Evolutionary conservation across 2,888 invertebrate species (phyloP), one percentile per base, ranked within the genome.

Genomic region (Mantis religiosa): DNA sequence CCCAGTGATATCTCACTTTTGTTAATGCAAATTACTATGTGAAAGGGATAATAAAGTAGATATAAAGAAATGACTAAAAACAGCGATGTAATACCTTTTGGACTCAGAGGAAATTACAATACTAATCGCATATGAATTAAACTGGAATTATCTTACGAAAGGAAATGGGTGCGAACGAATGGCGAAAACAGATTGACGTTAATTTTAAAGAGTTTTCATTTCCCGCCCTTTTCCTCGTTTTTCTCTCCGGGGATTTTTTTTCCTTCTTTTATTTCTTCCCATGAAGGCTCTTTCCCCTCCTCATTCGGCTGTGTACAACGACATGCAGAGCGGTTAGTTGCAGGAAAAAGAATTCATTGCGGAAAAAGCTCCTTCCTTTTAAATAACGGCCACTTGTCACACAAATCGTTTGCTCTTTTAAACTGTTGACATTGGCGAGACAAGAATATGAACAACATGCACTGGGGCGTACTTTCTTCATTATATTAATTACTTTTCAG

Each of bases 101-200:
- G 25, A 15, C 4, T 25, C 20, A 6, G 54, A 84, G 88, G 88
- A 88, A 88, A 88, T 88, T 88, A 88, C 88, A 88, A 88, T 81
- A 84, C 84, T 88, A 88, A 88, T 88, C 84, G 81, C 34, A 88
- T 88, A 81, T 30, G 88, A 88, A 88, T 88, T 88, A 88, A 88
- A 88, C 28, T 41, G 84, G 84, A 88, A 88, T 88, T 88, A 88
- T 84, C 88, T 88, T 84, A 71, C 20, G 84, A 83, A 34, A 84
- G 88, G 88, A 88, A 88, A 88, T 88, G 88, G 84, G 84, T 84
- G 84, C 81, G 81, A 84, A 30, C 27, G 15, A 30, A n/a, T 82
- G 28, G 71, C 30, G 88, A 47, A 84, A 88, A 81, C 88, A 88
- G 88, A 88, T 88, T 88, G 88, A 88, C 84, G 71, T 84, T 84